phyloP scores from a whole-genome alignment of 2,797 vertebrate species.

The Syndactyla subalaris region DNA sequence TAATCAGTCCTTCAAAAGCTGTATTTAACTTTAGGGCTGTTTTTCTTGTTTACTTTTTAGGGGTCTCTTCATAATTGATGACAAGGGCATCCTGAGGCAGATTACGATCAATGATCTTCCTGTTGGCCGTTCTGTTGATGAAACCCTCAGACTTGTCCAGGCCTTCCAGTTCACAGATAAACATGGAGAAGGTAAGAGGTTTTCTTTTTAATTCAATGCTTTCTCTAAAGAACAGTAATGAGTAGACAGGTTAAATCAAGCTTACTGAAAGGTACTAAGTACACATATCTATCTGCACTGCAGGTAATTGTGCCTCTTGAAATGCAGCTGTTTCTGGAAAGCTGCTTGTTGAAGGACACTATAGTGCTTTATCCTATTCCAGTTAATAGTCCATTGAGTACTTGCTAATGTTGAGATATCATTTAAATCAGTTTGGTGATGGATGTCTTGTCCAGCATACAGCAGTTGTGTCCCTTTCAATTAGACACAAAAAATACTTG shows the following conservation, averaged over 20 bases:
- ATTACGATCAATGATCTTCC: constrained; percentile 98
- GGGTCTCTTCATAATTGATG: constrained; percentile 96
- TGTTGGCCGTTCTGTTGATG: constrained; percentile 94
- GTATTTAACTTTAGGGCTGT: not conserved
- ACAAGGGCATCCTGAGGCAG: constrained; percentile 92
- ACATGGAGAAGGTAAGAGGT: constrained; percentile 91
- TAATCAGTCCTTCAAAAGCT: not conserved
- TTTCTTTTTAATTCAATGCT: not conserved
- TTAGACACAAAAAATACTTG: not conserved
- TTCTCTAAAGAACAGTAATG: not conserved
- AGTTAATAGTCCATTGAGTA: not conserved
- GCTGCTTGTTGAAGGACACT: not conserved
- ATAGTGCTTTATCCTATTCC: not conserved
- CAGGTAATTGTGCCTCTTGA: not conserved
- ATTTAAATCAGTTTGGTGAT: not conserved
- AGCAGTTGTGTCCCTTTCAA: not conserved
- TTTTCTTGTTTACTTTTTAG: constrained; percentile 63
- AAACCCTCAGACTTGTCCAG: constrained; percentile 94
- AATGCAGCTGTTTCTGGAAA: not conserved
- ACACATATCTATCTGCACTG: not conserved
- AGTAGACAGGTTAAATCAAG: not conserved
- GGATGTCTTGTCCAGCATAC: not conserved
- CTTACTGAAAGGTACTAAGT: not conserved
- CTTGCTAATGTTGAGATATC: not conserved
- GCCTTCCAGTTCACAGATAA: constrained; percentile 99